Conservation (phyloP, 2,888 invertebrate species). For the Orchestes rusci region DNA sequence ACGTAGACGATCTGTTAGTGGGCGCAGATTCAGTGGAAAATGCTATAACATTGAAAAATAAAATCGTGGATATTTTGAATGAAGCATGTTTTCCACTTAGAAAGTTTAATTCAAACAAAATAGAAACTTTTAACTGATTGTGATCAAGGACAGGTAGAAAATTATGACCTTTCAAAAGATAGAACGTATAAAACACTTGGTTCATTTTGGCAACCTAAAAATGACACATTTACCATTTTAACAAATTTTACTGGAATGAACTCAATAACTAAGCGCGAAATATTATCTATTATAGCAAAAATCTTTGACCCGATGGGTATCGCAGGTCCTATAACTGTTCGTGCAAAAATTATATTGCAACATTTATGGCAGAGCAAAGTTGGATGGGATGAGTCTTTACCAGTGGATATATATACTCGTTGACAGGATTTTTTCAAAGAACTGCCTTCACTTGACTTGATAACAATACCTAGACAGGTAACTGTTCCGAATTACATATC, state of each 20-base stretch:
- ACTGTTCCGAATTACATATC: background rate
- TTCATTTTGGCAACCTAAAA: background rate
- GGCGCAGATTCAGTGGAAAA: conserved; percentile 14
- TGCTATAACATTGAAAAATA: conserved; percentile 7
- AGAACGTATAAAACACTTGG: background rate
- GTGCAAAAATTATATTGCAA: conserved; percentile 20
- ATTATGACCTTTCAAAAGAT: background rate
- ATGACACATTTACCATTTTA: background rate
- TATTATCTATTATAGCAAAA: conserved; percentile 13
- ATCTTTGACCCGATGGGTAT: conserved; percentile 25
- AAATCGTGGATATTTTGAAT: conserved; percentile 10
- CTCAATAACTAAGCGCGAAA: conserved; percentile 2
- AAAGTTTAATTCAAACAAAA: conserved; percentile 17
- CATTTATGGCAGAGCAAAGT: conserved; percentile 18
- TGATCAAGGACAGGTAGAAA: background rate
- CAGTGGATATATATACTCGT: conserved; percentile 10
- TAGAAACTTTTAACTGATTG: conserved; percentile 12
- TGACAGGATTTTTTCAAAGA: conserved; percentile 10
- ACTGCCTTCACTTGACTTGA: conserved; percentile 5
- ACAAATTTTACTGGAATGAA: background rate
- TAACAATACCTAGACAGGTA: conserved; percentile 16
- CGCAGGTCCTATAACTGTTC: conserved; percentile 12
- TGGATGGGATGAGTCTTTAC: conserved; percentile 17
- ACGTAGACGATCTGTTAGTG: conserved; percentile 26
- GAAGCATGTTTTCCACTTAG: conserved; percentile 14